Evolutionary conservation across 2,113 vertebrate species (phyloP).

Genomic region (Chitala chitala): DNA sequence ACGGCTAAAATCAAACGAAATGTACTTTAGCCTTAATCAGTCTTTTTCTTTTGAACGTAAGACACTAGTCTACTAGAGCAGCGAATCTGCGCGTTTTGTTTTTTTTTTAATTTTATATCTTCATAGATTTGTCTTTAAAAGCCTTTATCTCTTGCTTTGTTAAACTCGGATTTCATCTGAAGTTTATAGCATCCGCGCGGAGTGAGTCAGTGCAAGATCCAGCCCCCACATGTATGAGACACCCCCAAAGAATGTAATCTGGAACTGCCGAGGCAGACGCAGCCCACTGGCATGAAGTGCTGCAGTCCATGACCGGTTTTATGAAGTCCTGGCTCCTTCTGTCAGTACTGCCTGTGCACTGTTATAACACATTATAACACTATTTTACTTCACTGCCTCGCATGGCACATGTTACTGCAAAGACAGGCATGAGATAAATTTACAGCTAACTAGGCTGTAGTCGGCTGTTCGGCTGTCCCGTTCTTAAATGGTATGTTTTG

Average conservation of each 20-base stretch:
- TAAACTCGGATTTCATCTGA: not conserved
- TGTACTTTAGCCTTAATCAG: not conserved
- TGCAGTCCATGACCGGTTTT: not conserved
- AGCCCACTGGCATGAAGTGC: not conserved
- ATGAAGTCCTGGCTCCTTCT: too few species aligned
- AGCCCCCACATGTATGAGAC: constrained; percentile 14
- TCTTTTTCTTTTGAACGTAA: not conserved
- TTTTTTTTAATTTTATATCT: not conserved
- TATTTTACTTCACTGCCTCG: too few species aligned
- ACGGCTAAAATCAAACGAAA: not conserved
- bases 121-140: not conserved
- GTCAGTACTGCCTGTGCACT: too few species aligned
- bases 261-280: not conserved
- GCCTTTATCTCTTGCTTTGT: not conserved
- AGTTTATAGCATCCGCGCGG: not conserved
- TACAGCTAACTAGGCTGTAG: too few species aligned
- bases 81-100: not conserved
- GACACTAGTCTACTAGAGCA: not conserved
- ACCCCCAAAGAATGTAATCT: constrained; percentile 16
- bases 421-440: too few species aligned
- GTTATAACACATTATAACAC: not conserved
- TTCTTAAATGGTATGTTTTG: too few species aligned
- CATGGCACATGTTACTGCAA: too few species aligned
- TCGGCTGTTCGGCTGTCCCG: too few species aligned
- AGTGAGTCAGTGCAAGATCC: constrained; percentile 14